phyloP scores from a whole-genome alignment of 1,140 invertebrate genomes.

The Spodoptera frugiperda region DNA sequence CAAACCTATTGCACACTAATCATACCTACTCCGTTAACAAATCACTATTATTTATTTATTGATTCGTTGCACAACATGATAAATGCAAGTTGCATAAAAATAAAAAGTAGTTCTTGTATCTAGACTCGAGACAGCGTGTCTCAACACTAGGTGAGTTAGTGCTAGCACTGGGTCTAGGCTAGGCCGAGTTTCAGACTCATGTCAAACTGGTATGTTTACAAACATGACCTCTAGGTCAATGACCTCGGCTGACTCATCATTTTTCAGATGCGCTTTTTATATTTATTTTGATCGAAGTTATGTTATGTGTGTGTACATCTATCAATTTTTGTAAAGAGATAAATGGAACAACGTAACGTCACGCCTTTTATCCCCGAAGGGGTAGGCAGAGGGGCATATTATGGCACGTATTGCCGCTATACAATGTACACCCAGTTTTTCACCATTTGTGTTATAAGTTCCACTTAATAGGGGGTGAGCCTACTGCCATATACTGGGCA shows the following conservation, averaged over 20 bases:
- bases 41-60: too few relatives aligned
- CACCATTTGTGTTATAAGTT: too few relatives aligned
- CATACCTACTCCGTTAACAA: too few relatives aligned
- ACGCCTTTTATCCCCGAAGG: too few relatives aligned
- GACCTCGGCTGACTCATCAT: slow-evolving; percentile 21
- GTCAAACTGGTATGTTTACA: slow-evolving; percentile 1
- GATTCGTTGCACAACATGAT: too few relatives aligned
- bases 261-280: neutral
- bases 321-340: neutral
- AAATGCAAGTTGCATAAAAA: neutral
- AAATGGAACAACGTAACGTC: too few relatives aligned
- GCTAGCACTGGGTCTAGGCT: slow-evolving; percentile 12
- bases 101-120: neutral
- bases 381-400: too few relatives aligned
- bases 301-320: neutral
- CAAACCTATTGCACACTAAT: too few relatives aligned
- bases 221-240: slow-evolving; percentile 22
- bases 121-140: neutral
- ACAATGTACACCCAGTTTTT: too few relatives aligned
- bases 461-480: too few relatives aligned
- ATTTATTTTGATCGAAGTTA: neutral
- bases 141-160: neutral
- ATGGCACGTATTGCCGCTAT: too few relatives aligned
- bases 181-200: slow-evolving; percentile 5
- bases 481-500: too few relatives aligned